Percentiles rank a stretch among this genome's conserved stretches.
phyloP scores from a whole-genome alignment of 1,140 invertebrate species.

The Achroia grisella region DNA sequence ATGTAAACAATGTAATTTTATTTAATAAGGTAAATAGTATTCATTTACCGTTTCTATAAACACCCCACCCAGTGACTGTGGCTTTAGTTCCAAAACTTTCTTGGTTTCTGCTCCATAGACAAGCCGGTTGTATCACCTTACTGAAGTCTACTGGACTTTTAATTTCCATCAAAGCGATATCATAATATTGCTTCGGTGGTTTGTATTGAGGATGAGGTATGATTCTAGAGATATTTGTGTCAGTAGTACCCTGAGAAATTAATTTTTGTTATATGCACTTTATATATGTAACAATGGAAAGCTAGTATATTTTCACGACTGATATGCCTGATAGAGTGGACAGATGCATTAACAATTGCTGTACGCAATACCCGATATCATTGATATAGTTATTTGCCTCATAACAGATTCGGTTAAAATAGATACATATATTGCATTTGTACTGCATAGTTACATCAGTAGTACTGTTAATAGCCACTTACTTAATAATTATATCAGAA shows the following conservation, averaged over 20 bases:
- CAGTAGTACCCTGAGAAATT: not conserved
- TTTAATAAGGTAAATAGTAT: not conserved
- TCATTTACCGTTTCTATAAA: not conserved
- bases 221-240: slow-evolving; percentile 34
- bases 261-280: not conserved
- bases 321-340: no score
- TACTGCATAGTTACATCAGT: no score
- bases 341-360: no score
- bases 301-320: not conserved
- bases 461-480: no score
- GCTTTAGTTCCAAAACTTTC: slow-evolving; percentile 7
- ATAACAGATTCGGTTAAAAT: no score
- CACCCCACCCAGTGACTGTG: slow-evolving; percentile 31
- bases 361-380: no score
- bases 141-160: slow-evolving; percentile 12
- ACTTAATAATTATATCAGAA: no score
- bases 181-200: slow-evolving; percentile 57
- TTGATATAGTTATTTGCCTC: no score
- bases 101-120: slow-evolving; percentile 21
- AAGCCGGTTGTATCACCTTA: slow-evolving; percentile 24
- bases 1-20: no score
- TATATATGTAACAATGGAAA: not conserved
- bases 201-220: slow-evolving; percentile 69
- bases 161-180: slow-evolving; percentile 59
- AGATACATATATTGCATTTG: no score